These are phyloP conservation scores for Fringilla coelebs DNA, from an alignment of 2,797 vertebrate genomes.

Conservation along the genomic window DNA sequence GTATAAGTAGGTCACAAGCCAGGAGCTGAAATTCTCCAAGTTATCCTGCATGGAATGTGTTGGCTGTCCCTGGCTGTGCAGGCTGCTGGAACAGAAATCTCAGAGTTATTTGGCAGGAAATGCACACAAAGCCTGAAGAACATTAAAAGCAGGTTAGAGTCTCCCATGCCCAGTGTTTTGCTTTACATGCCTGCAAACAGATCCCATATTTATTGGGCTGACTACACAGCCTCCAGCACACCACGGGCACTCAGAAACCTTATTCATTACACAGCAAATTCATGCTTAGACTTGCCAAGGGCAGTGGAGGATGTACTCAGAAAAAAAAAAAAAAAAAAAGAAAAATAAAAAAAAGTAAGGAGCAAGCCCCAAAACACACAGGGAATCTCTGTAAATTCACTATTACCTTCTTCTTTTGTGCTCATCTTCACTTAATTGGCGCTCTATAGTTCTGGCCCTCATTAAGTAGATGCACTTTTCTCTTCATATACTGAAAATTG, in stretches of 20 bases:
- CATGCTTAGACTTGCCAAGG: background rate
- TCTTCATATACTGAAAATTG: background rate
- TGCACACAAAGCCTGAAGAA: background rate
- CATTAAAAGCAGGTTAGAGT: background rate
- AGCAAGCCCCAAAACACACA: background rate
- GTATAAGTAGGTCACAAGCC: background rate
- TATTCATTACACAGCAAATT: background rate
- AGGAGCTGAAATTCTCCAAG: background rate
- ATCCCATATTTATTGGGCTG: background rate
- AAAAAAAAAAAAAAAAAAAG: background rate
- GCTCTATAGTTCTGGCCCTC: background rate
- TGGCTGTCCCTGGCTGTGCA: background rate
- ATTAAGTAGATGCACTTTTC: background rate
- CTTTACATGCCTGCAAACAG: background rate
- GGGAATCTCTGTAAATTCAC: background rate
- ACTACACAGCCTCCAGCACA: background rate
- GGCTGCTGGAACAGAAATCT: background rate
- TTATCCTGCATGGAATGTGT: background rate
- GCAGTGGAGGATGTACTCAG: background rate
- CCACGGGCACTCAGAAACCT: background rate
- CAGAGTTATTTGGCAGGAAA: background rate
- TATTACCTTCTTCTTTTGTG: background rate
- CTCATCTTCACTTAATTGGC: background rate
- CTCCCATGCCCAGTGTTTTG: background rate
- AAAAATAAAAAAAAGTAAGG: background rate